A percentile compares a stretch with the other conserved stretches of the same genome.
Conservation (phyloP, 2,797 vertebrate genomes). For the Malacoctenus gilli region DNA sequence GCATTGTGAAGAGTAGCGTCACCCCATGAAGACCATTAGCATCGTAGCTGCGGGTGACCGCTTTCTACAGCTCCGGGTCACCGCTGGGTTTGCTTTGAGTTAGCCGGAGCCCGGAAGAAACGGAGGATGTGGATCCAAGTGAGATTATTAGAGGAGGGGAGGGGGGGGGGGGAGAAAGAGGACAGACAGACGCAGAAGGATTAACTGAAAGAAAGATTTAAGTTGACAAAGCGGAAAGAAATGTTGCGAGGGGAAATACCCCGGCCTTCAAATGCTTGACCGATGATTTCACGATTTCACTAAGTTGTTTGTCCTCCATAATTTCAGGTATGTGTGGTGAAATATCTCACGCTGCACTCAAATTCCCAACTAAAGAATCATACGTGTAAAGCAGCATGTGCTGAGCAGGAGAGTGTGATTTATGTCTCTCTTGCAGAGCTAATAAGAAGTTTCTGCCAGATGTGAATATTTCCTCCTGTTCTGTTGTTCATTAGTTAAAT, state of each 20-base stretch:
- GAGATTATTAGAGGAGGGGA: slow-evolving; percentile 29
- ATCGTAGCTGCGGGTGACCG: slow-evolving; percentile 60
- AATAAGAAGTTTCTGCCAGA: neutral
- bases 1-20: slow-evolving; percentile 37
- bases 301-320: slow-evolving; percentile 6
- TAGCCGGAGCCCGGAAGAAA: slow-evolving; percentile 13
- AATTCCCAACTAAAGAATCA: neutral
- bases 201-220: slow-evolving; percentile 34
- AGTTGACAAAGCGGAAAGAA: slow-evolving; percentile 33
- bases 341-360: neutral
- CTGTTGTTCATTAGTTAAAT: neutral
- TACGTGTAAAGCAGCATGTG: neutral
- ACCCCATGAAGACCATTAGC: slow-evolving; percentile 61
- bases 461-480: neutral
- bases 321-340: neutral
- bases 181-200: slow-evolving; percentile 17
- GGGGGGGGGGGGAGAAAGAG: slow-evolving; percentile 5
- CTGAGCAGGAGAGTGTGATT: neutral
- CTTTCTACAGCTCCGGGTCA: slow-evolving; percentile 57
- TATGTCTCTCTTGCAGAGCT: neutral
- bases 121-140: slow-evolving; percentile 37
- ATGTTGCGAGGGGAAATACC: slow-evolving; percentile 10
- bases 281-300: slow-evolving; percentile 11
- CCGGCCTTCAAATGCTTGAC: neutral
- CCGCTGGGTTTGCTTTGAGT: slow-evolving; percentile 43